Conservation (phyloP, 1,140 invertebrate genomes). For the Psilanteris sp. region DNA sequence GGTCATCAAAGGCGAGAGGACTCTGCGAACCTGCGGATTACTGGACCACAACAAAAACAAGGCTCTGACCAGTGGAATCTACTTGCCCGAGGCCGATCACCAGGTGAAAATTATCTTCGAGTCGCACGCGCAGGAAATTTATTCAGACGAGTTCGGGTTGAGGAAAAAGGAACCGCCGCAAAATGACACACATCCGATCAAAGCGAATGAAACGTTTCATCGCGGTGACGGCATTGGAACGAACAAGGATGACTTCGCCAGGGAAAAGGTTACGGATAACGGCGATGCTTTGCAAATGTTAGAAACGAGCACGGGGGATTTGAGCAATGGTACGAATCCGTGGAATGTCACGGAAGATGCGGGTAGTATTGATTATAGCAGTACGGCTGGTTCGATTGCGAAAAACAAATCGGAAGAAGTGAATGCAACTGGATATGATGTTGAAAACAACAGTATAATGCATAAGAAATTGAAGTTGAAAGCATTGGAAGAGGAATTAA, state of each 20-base stretch:
- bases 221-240: no score
- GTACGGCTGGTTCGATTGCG: no score
- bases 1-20: slow-evolving; percentile 88
- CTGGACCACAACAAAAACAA: slow-evolving; percentile 85
- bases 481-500: slow-evolving; percentile 24
- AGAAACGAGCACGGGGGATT: no score
- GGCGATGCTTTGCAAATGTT: no score
- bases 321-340: no score
- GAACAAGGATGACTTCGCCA: no score
- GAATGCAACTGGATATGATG: neutral
- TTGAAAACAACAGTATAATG: slow-evolving; percentile 3
- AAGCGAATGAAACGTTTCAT: no score
- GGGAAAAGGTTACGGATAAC: no score
- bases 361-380: no score
- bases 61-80: slow-evolving; percentile 76
- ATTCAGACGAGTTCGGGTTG: slow-evolving; percentile 61
- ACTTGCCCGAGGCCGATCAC: slow-evolving; percentile 81
- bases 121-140: slow-evolving; percentile 79
- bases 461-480: slow-evolving; percentile 29
- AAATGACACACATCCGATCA: no score
- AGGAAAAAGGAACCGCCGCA: slow-evolving; percentile 14
- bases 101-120: slow-evolving; percentile 86
- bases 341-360: no score
- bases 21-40: slow-evolving; percentile 87
- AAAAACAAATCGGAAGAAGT: no score